Base-by-base conservation (phyloP, 2,888 invertebrate genomes). In the Copidosoma aretas region DNA sequence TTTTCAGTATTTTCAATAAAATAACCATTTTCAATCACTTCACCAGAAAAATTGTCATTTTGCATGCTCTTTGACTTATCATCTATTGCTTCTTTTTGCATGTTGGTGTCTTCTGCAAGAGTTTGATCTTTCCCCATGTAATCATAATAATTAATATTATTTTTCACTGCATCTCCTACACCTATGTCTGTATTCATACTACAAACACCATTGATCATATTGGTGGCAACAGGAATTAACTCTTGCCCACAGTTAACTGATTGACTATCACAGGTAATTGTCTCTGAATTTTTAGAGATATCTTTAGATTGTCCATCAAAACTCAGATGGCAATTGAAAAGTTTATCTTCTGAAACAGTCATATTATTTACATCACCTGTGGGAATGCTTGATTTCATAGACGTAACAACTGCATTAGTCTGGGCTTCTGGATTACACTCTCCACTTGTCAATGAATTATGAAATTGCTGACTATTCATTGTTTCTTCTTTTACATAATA, bases 401-500 rank as follows among this genome's bases (percentile, higher is more conserved):
- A 19, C 21, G 64, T 39, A 60, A 71, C 70, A 64, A 52, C 41
- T 41, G 58, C 24, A 72, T 67, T 68, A 32, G 46, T 51, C 19
- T 68, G 68, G 15, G 74, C 68, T 46, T 74, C 74, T 54, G 76
- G 71, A 49, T 75, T 58, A 67, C 78, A 82, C 1, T 77, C 71
- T n/a, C 79, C 78, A n/a, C 73, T 76, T 39, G 75, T 57, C 46
- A 72, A 59, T 46, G 71, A 17, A 66, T 60, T 60, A 24, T 68
- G 72, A 62, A 64, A 72, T 17, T 68, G 72, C 39, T 73, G 77
- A 71, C 59, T 69, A 71, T 72, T 78, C 8, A 75, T 68, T 15
- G 70, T 71, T 70, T 81, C 82, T 69, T 81, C 74, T 73, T 83
- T 83, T 1, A 79, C 76, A 73, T 79, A 82, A 68, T 82, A 83